Base-by-base conservation (phyloP, 2,797 vertebrate species). In the Helostoma temminkii region DNA sequence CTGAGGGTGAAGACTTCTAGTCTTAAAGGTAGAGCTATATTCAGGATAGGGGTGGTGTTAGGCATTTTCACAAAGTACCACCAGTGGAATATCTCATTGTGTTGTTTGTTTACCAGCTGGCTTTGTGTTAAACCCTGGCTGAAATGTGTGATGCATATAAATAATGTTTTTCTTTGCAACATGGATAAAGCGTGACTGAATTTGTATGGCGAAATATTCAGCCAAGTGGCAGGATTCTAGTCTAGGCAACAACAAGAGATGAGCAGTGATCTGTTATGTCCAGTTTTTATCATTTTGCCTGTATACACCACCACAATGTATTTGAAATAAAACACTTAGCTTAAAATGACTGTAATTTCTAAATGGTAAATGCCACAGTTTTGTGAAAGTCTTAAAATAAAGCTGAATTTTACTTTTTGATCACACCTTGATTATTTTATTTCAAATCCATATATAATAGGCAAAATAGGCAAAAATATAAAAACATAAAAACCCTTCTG, bases 101-200 rank as follows among this genome's bases (percentile, higher is more conserved):
- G 8, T 22, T 25, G 37, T 19, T 9, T 42, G 41, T n/a, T n/a
- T 42, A n/a, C 2, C 10, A 4, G 30, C 49, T 52, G 46, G 19
- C 7, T 62, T 41, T 32, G 24, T 55, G 39, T 58, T 32, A 26
- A 41, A 42, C 52, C 16, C 3, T 1, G 24, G 9, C 34, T 39
- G 41, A 74, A 71, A 46, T 46, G 43, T 24, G 30, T 4, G 5
- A 24, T 52, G 47, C 11, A 50, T 47, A 50, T 56, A 52, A 59
- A 62, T 60, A 47, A 43, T 54, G 2, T 2, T 45, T 45, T 22
- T 49, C 32, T 48, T n/a, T 74, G 16, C 62, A 25, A 12, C 9
- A 21, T 12, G 4, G 52, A 72, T 57, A 26, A 57, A 55, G 46
- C 43, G 18, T 53, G 2, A 32, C 24, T 9, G 26, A 36, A 41